Percentiles rank a stretch among this genome's conserved stretches.
Conservation (phyloP, 2,888 invertebrate genomes). For the Apotomis turbidana region DNA sequence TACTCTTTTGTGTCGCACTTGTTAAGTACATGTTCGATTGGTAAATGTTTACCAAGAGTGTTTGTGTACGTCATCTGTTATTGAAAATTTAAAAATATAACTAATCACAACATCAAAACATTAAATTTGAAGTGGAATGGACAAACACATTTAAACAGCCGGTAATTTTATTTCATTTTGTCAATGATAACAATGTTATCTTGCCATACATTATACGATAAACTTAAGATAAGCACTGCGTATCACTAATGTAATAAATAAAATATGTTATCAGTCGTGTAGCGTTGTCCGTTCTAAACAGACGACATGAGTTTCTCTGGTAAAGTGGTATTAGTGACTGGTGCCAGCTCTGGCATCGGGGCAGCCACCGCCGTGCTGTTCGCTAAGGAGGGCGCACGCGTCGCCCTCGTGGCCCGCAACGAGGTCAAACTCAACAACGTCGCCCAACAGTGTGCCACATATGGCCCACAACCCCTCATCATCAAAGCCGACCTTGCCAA, state of each 20-base stretch:
- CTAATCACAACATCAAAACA: too few species aligned
- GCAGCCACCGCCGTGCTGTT: slow-evolving; percentile 57
- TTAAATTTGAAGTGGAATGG: too few species aligned
- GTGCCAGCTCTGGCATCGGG: slow-evolving; percentile 64
- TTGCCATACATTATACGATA: too few species aligned
- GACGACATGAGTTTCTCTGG: slow-evolving; percentile 47
- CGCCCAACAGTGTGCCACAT: slow-evolving; percentile 45
- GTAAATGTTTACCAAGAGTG: too few species aligned
- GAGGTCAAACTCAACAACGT: slow-evolving; percentile 50
- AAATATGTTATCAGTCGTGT: neutral
- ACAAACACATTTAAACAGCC: too few species aligned
- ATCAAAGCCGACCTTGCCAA: slow-evolving; percentile 56
- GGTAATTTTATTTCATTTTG: too few species aligned
- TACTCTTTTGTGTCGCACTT: too few species aligned
- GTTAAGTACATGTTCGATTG: too few species aligned
- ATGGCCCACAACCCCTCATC: slow-evolving; percentile 47
- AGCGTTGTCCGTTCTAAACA: slow-evolving; percentile 1
- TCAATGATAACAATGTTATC: too few species aligned
- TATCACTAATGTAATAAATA: neutral
- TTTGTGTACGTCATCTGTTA: too few species aligned
- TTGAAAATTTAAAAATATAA: too few species aligned
- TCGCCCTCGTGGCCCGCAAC: slow-evolving; percentile 56
- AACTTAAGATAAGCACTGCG: neutral
- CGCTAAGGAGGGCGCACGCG: slow-evolving; percentile 53
- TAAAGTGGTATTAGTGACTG: slow-evolving; percentile 61